Percentiles rank a stretch among this genome's conserved stretches.
Evolutionary conservation across 2,888 invertebrate species (phyloP).

Genomic region (Prostheceraeus crozeri): DNA sequence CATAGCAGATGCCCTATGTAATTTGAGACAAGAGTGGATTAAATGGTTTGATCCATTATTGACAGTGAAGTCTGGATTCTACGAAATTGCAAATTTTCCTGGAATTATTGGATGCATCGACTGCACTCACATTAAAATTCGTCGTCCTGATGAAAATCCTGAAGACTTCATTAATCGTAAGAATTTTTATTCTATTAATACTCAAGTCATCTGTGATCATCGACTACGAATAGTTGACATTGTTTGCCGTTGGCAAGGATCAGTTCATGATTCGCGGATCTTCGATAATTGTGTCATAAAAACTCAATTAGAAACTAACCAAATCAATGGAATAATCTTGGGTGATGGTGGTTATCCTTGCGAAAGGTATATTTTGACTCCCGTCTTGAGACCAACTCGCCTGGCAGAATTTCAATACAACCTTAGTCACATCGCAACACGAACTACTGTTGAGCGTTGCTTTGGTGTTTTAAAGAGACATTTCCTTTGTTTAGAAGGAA

Average conservation of each 20-base stretch:
- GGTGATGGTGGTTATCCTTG: slow-evolving; percentile 23
- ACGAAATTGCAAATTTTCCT: slow-evolving; percentile 5
- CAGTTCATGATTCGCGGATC: slow-evolving; percentile 9
- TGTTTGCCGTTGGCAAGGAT: slow-evolving; percentile 15
- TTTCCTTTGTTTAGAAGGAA: slow-evolving; percentile 19
- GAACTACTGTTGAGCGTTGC: slow-evolving; percentile 12
- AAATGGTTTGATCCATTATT: slow-evolving; percentile 17
- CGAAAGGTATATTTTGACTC: neutral
- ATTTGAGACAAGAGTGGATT: slow-evolving; percentile 3
- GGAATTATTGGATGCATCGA: slow-evolving; percentile 18
- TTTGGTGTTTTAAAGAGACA: neutral
- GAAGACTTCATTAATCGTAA: slow-evolving; percentile 17
- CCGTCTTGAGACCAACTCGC: neutral
- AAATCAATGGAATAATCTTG: neutral
- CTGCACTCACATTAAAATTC: slow-evolving; percentile 1
- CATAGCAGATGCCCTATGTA: slow-evolving; percentile 3
- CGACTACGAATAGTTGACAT: slow-evolving; percentile 5
- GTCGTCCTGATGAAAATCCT: neutral
- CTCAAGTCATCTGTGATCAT: slow-evolving; percentile 11
- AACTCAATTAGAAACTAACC: slow-evolving; percentile 2
- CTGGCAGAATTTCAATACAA: slow-evolving; percentile 2
- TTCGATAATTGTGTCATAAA: no score
- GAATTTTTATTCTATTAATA: slow-evolving; percentile 8
- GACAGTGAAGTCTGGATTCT: neutral
- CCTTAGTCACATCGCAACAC: neutral